Evolutionary conservation across 1,140 invertebrate genomes (phyloP), one percentile per base, ranked within the genome.

Genomic region (Drosophila willistoni): DNA sequence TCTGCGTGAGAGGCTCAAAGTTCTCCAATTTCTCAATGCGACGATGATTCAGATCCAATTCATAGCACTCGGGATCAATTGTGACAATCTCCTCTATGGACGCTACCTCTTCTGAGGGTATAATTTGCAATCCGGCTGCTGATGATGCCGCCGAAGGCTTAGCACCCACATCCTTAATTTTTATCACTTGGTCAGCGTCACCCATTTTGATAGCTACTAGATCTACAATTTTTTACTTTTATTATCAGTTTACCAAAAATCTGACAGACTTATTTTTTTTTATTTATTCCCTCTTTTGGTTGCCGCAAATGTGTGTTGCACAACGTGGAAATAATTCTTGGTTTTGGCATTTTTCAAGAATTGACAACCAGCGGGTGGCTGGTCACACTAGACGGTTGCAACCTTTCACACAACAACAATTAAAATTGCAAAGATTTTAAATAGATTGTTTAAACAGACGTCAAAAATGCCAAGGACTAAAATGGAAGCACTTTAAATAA

Each of bases 41-140:
- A 17, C 95, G 95, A 93, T 99, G 98, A 93, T 98, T 98, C 54
- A 99, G 94, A 92, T 99, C 98, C 10, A 92, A 62, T 60, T 91
- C 91, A 9, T 72, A 84, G 72, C 90, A 91, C 0, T 92, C 85
- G 3, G 91, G 91, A 80, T 92, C 91, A 42, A 90, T 92, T 25
- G 73, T 79, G 2, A 92, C 86, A 25, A 91, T 68, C 33, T 92
- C 91, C 39, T 92, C 91, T 39, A 92, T 91, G 12, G 78, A 77
- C 1, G 72, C 71, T 14, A 85, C 56, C 22, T 69, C 63, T 42
- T 90, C 86, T 17, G 85, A 68, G 1, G 77, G 74, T 42, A 85
- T 89, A 54, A 81, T 71, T 42, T 89, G 76, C 36, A 87, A 73
- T n/a, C 83, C 83, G 34, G 73, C 65, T 13, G 17, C 19, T 22